Evolutionary conservation across 2,113 vertebrate species (phyloP), one percentile per base, ranked within the genome.

Genomic region (Corydoras maculifer): DNA sequence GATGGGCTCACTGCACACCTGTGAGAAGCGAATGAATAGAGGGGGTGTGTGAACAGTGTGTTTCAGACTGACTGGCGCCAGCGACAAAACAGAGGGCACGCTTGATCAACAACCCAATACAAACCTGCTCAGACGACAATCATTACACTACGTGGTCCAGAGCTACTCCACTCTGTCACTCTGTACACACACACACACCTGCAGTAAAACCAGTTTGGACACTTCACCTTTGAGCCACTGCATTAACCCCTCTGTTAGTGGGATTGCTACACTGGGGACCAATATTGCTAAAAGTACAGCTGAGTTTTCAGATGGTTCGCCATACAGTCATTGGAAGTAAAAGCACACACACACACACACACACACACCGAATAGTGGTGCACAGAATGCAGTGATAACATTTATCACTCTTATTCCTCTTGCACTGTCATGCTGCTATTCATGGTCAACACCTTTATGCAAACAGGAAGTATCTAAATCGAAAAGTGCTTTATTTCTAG

Each of bases 51-150:
- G 93, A 95, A 93, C 90, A 87, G 87, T 82, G 80, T 84, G 86
- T 91, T 89, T 90, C 90, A 96, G 95, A 98, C 94, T 92, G 89
- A 89, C 92, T 93, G 94, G 94, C 94, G 92, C 94, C 93, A 91
- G 87, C 89, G 81, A 91, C 91, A 92, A 86, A 92, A 93, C 93
- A 91, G 87, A 90, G 91, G 91, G 92, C 93, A 93, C 88, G 94
- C 94, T 94, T 93, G 93, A 95, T 94, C 93, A 94, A 93, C 94
- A 96, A 93, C 89, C 94, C 94, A 89, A 94, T 96, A 94, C 95
- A 95, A 93, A 92, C 92, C 91, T 84, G 92, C 92, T 91, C 93
- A 90, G 89, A 91, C 92, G 90, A 90, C 91, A 90, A 90, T 80
- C 88, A 69, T 85, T 77, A 88, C 85, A 88, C 83, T 83, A 83